Percentiles rank a stretch among this genome's conserved stretches.
Evolutionary conservation across 2,113 vertebrate genomes (phyloP).

Genomic region (Bambusicola thoracicus): DNA sequence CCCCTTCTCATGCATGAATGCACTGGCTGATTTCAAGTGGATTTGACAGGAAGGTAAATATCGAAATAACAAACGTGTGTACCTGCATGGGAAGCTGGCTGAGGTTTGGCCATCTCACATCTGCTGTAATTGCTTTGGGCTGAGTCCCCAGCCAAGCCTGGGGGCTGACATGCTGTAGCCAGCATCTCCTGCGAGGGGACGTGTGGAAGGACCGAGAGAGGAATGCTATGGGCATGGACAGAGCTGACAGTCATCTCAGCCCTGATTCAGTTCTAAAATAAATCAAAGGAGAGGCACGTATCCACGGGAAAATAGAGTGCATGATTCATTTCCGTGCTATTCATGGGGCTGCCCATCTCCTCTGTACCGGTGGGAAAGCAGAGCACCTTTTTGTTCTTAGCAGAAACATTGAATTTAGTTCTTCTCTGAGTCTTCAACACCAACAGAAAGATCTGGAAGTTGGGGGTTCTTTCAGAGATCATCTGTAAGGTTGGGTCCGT

Average conservation of each 20-base stretch:
- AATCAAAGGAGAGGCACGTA: not conserved
- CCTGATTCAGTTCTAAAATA: not conserved
- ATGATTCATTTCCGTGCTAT: not conserved
- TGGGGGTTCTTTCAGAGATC: not conserved
- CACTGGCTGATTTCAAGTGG: not conserved
- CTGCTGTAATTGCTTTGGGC: not conserved
- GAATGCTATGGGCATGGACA: not conserved
- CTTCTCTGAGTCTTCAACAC: not conserved
- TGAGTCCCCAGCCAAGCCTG: fast-evolving
- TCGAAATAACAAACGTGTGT: not conserved
- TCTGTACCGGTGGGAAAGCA: not conserved
- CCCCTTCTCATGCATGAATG: not conserved
- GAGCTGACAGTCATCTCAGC: not conserved
- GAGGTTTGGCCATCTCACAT: not conserved
- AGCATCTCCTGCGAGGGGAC: not conserved
- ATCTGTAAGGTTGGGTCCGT: not conserved
- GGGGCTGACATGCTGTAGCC: not conserved
- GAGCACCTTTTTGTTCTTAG: not conserved
- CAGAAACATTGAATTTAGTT: not conserved
- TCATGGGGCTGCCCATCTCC: not conserved
- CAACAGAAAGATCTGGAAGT: not conserved
- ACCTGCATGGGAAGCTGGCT: not conserved
- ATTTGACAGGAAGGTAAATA: not conserved
- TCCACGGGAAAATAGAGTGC: not conserved
- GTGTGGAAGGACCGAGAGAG: not conserved